phyloP scores from a whole-genome alignment of 2,888 invertebrate genomes.

The Drosophila differens region DNA sequence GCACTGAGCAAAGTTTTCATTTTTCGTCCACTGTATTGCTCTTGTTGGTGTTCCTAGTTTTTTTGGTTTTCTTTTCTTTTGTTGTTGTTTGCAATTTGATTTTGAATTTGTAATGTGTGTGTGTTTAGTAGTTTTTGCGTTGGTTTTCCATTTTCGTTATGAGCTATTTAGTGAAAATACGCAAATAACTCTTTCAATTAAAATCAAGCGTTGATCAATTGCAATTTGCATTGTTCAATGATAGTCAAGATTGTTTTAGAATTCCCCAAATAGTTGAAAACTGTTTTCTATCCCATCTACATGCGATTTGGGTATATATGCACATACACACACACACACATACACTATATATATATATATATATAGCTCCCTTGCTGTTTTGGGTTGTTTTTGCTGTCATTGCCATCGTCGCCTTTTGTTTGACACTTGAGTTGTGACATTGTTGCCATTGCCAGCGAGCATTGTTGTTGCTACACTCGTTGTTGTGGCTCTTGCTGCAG shows the following conservation, averaged over 20 bases:
- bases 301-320: not conserved
- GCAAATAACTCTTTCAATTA: slow-evolving; percentile 9
- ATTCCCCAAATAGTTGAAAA: not conserved
- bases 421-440: slow-evolving; percentile 74
- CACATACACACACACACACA: not conserved
- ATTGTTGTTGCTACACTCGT: slow-evolving; percentile 33
- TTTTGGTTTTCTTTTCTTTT: slow-evolving; percentile 1
- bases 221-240: slow-evolving; percentile 1
- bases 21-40: slow-evolving; percentile 30
- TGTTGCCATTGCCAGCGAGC: slow-evolving; percentile 61
- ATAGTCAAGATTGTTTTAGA: slow-evolving; percentile 10
- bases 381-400: slow-evolving; percentile 40
- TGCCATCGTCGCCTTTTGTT: slow-evolving; percentile 65
- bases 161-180: slow-evolving; percentile 35
- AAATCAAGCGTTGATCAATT: not conserved
- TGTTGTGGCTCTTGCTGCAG: slow-evolving; percentile 31
- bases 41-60: slow-evolving; percentile 8
- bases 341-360: not conserved
- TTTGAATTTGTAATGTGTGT: slow-evolving; percentile 32
- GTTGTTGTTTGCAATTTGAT: slow-evolving; percentile 30
- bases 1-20: slow-evolving; percentile 52
- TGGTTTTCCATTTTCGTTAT: slow-evolving; percentile 28
- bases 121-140: slow-evolving; percentile 33
- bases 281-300: not conserved
- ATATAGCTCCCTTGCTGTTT: not conserved